These are phyloP conservation scores for Chloropsis hardwickii DNA, from an alignment of 2,113 vertebrate genomes.

Conservation along the genomic window DNA sequence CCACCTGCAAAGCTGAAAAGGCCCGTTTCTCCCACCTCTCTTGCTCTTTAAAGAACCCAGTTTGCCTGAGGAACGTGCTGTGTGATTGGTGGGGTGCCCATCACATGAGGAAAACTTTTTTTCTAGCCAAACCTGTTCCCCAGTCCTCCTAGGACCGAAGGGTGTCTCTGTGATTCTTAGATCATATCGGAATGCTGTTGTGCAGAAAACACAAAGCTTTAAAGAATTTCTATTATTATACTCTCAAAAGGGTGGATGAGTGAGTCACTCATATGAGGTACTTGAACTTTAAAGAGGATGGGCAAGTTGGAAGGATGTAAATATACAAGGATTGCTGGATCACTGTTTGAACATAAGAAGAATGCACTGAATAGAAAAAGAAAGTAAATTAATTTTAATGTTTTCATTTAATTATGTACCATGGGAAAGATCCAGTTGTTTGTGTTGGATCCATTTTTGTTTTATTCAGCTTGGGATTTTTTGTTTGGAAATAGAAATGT, in stretches of 20 bases:
- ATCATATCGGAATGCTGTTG: conserved; percentile 36
- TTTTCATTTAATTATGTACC: neutral
- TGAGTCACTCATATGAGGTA: conserved; percentile 21
- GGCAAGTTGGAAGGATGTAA: neutral
- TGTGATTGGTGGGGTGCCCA: conserved; percentile 68
- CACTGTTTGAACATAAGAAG: neutral
- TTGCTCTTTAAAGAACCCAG: conserved; percentile 36
- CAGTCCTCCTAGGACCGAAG: neutral
- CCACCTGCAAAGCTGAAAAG: neutral
- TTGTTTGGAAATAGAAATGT: neutral
- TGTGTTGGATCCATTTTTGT: neutral
- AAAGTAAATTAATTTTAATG: neutral
- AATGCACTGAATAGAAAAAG: neutral
- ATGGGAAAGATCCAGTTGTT: neutral
- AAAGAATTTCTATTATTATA: conserved; percentile 46
- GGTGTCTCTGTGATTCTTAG: conserved; percentile 55
- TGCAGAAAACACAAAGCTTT: conserved; percentile 24
- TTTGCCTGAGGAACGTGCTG: neutral
- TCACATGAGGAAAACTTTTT: conserved; percentile 54
- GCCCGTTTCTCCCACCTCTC: neutral
- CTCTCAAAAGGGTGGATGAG: neutral
- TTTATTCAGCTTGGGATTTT: neutral
- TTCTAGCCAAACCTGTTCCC: conserved; percentile 68
- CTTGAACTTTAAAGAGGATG: conserved; percentile 52
- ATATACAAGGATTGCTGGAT: neutral